A percentile compares a stretch with the other conserved stretches of the same genome.
These are phyloP conservation scores for Rynchops niger DNA, from an alignment of 2,113 vertebrate species.

Conservation along the genomic window DNA sequence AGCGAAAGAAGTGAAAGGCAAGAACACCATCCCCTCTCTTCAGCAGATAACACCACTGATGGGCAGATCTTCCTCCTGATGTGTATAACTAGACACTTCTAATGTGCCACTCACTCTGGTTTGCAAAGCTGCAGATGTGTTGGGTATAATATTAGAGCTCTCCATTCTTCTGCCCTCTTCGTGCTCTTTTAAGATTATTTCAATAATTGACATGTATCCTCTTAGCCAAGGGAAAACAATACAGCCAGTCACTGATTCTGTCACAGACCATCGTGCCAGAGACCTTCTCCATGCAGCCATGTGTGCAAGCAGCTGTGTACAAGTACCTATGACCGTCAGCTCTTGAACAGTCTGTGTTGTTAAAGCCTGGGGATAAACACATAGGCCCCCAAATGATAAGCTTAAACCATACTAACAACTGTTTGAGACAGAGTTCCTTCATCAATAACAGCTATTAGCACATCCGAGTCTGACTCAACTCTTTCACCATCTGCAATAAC, in stretches of 20 bases:
- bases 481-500: background rate
- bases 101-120: background rate
- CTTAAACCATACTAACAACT: background rate
- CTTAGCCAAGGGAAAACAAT: background rate
- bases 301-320: background rate
- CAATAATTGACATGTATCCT: background rate
- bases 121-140: background rate
- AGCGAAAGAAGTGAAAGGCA: background rate
- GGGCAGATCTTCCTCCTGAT: background rate
- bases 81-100: background rate
- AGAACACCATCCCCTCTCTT: background rate
- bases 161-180: background rate
- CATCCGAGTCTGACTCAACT: background rate
- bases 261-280: background rate
- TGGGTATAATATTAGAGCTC: background rate
- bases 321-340: background rate
- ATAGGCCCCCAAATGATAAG: background rate
- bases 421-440: slow-evolving; percentile 2
- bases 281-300: background rate
- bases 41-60: background rate
- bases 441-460: slow-evolving; percentile 22
- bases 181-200: background rate
- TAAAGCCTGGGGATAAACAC: slow-evolving; percentile 16
- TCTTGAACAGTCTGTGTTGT: slow-evolving; percentile 15
- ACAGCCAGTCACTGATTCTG: background rate